Evolutionary conservation across 1,140 invertebrate genomes (phyloP), one percentile per base, ranked within the genome.

Genomic region (Euglossa dilemma): DNA sequence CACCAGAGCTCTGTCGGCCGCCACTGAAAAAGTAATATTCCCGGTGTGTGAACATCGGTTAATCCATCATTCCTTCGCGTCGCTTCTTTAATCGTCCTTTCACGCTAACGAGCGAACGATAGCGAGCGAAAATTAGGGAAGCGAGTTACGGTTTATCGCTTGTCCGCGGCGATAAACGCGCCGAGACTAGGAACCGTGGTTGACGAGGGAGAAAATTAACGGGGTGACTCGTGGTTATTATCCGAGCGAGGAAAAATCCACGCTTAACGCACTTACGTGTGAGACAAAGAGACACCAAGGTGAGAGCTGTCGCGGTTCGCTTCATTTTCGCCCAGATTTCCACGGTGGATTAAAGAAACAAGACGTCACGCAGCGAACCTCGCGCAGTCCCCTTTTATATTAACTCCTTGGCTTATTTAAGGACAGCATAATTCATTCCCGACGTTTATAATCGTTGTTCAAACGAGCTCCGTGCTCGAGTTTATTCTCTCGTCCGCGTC

Each of bases 1-100:
- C 3, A 8, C 28, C 16, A 36, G 7, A 20, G 28, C 28, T 16
- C 61, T 36, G 0, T 63, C 0, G 16, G 16, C 0, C 14, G 16
- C 61, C 16, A 36, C 61, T 5, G 61, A 63, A 63, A 47, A 4
- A 25, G 20, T 25, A 25, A 69, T 47, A 16, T 12, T 69, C 47
- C 25, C 67, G 7, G 16, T 69, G 28, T 69, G 28, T 0, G 23
- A 45, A 50, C 50, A 50, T 47, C 8, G 2, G n/a, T 0, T 18
- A 25, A n/a, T 47, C 50, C 25, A 25, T 47, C n/a, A 11, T 25
- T n/a, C 7, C 47, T n/a, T 11, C n/a, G 6, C 16, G 6, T 7
- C 11, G 43, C 14, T 45, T 45, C 23, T 67, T 67, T 67, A 61
- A 47, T n/a, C 66, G 8, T 18, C 20, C 1, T 69, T 67, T 20